Percentiles rank a stretch among this genome's conserved stretches.
Conservation (phyloP, 2,888 invertebrate species). For the Myopa testacea region DNA sequence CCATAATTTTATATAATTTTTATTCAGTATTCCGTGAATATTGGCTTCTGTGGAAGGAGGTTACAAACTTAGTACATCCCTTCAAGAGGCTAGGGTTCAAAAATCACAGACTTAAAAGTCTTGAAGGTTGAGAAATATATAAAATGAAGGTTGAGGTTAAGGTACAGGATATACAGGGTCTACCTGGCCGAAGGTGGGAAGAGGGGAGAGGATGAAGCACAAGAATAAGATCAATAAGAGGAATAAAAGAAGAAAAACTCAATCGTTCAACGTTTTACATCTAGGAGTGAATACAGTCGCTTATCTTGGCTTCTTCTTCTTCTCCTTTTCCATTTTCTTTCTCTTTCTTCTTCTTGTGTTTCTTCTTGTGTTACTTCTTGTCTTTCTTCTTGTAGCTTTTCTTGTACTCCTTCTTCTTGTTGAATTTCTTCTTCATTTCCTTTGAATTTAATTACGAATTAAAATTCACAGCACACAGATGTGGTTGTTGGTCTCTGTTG, state of each 20-base stretch:
- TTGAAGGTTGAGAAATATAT: too few relatives aligned
- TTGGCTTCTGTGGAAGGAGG: too few relatives aligned
- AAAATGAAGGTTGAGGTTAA: too few relatives aligned
- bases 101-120: too few relatives aligned
- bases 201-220: not conserved
- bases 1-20: too few relatives aligned
- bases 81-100: too few relatives aligned
- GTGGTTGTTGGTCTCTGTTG: not conserved
- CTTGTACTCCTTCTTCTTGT: not conserved
- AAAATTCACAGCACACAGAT: conserved; percentile 31
- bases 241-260: not conserved
- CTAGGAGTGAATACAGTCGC: not conserved
- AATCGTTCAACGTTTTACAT: not conserved
- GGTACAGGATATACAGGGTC: too few relatives aligned
- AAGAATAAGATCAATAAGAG: not conserved
- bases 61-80: too few relatives aligned
- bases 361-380: too few relatives aligned
- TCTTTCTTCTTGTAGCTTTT: too few relatives aligned
- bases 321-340: not conserved
- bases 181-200: not conserved
- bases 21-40: too few relatives aligned
- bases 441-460: conserved; percentile 37
- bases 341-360: not conserved
- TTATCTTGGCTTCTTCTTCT: too few relatives aligned
- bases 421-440: conserved; percentile 20